Evolutionary conservation across 2,888 invertebrate genomes (phyloP).

Genomic region (Phymatocera aterrima): DNA sequence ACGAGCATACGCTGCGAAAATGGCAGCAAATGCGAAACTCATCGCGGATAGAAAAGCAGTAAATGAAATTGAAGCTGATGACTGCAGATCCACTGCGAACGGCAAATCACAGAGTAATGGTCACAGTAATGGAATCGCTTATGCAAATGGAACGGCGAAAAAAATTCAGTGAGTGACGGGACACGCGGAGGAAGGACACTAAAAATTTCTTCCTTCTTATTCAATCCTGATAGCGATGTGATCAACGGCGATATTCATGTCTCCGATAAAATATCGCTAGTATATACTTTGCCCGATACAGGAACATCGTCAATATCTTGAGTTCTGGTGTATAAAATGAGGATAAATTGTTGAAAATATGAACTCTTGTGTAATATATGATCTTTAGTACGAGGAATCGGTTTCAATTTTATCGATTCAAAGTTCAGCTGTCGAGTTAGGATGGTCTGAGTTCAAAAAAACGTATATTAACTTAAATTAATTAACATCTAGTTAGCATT

Average conservation of each 20-base stretch:
- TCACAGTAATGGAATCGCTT: constrained; percentile 64
- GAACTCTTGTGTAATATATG: too few relatives aligned
- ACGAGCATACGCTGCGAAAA: constrained; percentile 67
- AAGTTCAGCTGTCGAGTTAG: too few relatives aligned
- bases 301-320: too few relatives aligned
- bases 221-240: constrained; percentile 31
- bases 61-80: constrained; percentile 1
- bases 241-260: background rate
- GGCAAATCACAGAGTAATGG: constrained; percentile 60
- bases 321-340: too few relatives aligned
- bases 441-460: too few relatives aligned
- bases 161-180: constrained; percentile 65
- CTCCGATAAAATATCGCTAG: too few relatives aligned
- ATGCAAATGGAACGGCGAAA: constrained; percentile 65
- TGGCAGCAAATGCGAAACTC: constrained; percentile 56
- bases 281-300: too few relatives aligned
- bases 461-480: background rate
- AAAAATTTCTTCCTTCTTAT: background rate
- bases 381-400: too few relatives aligned
- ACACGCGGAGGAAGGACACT: too few relatives aligned
- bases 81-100: constrained; percentile 34
- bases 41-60: constrained; percentile 43
- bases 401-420: too few relatives aligned
- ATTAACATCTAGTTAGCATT: constrained; percentile 35
- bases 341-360: too few relatives aligned